Conservation (phyloP, 2,888 invertebrate genomes). For the Drosophila pseudotalamancana region DNA sequence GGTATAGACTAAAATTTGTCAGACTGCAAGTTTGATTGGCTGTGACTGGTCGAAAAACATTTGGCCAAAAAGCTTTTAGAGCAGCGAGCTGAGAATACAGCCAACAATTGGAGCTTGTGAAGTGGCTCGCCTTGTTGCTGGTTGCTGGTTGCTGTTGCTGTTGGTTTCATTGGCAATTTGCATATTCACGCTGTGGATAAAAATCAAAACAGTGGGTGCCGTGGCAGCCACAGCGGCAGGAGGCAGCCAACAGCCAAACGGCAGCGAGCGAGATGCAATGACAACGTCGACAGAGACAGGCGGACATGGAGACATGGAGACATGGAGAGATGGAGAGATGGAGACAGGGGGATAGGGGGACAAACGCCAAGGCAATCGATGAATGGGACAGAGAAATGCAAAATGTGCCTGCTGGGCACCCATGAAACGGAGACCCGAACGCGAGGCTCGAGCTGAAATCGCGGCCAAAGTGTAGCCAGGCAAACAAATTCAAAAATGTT, state of each 20-base stretch:
- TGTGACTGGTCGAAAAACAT: conserved; percentile 37
- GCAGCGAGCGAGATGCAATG: conserved; percentile 53
- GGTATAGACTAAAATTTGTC: conserved; percentile 17
- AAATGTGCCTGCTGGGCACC: conserved; percentile 78
- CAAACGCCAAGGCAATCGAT: conserved; percentile 59
- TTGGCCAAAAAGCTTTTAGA: conserved; percentile 53
- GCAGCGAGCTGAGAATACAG: conserved; percentile 25
- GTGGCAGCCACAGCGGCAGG: conserved; percentile 25
- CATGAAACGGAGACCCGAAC: conserved; percentile 39
- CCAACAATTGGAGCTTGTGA: conserved; percentile 40
- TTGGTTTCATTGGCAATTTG: conserved; percentile 56
- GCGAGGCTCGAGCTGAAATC: conserved; percentile 40
- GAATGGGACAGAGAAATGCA: conserved; percentile 66
- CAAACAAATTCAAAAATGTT: conserved; percentile 81
- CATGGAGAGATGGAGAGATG: too few species aligned
- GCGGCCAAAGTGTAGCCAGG: conserved; percentile 59
- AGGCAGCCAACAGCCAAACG: conserved; percentile 23
- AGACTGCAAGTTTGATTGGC: conserved; percentile 55
- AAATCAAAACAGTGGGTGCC: conserved; percentile 80
- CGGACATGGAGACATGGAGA: too few species aligned
- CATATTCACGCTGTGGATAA: conserved; percentile 79
- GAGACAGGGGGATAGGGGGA: conserved; percentile 7
- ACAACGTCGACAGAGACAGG: conserved; percentile 23
- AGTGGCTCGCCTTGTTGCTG: conserved; percentile 43
- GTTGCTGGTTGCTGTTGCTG: conserved; percentile 11